Conservation (phyloP, 1,140 invertebrate genomes). For the Ridgeia piscesae region DNA sequence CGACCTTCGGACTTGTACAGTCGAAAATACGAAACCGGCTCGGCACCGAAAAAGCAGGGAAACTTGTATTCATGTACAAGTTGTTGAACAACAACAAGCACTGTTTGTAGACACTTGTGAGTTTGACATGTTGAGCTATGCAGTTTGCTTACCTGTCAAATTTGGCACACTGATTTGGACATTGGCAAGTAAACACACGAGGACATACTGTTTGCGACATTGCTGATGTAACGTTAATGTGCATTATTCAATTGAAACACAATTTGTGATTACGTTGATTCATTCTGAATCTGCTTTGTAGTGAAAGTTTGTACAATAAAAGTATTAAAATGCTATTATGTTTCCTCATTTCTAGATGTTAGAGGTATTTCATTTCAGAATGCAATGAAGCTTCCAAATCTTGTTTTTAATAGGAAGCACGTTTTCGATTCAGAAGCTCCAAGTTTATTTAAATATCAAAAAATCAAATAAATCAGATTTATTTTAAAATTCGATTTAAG, state of each 20-base stretch:
- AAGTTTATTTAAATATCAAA: too few species aligned
- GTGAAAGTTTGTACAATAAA: constrained; percentile 15
- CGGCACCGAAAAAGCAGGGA: constrained; percentile 2
- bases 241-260: background rate
- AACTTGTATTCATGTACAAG: constrained; percentile 3
- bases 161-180: too few species aligned
- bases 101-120: background rate
- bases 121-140: background rate
- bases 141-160: constrained; percentile 5
- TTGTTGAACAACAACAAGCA: background rate
- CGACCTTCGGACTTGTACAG: background rate
- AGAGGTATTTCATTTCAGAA: background rate
- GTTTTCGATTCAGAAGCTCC: background rate
- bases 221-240: background rate
- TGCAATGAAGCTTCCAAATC: background rate
- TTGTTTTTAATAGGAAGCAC: background rate
- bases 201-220: constrained; percentile 9
- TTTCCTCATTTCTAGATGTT: background rate
- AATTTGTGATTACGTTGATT: background rate
- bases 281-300: background rate
- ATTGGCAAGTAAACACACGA: background rate
- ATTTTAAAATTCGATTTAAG: too few species aligned
- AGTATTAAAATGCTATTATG: constrained; percentile 12
- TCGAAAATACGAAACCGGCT: background rate
- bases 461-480: too few species aligned